Conservation (phyloP, 2,113 vertebrate species). For the Hirundichthys speculiger region DNA sequence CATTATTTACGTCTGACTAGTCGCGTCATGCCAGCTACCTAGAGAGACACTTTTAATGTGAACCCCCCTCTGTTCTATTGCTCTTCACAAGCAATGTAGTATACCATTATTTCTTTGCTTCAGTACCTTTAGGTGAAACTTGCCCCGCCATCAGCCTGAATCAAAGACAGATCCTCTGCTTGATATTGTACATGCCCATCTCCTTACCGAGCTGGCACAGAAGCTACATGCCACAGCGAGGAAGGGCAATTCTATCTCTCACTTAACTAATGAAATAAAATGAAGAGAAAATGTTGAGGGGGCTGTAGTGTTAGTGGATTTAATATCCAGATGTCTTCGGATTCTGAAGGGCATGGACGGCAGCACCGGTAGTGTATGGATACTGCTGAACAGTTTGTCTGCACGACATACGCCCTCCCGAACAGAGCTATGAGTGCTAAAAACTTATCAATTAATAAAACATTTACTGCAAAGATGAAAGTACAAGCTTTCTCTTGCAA, state of each 20-base stretch:
- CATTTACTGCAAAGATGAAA: too few species aligned
- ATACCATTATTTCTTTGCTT: slow-evolving; percentile 97
- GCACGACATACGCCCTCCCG: slow-evolving; percentile 12
- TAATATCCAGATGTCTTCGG: too few species aligned
- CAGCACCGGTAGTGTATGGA: slow-evolving; percentile 24
- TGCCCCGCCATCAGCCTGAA: slow-evolving; percentile 90
- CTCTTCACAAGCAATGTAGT: slow-evolving; percentile 85
- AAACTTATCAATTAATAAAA: slow-evolving; percentile 16
- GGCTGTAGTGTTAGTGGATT: slow-evolving; percentile 44
- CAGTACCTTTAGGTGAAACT: slow-evolving; percentile 96
- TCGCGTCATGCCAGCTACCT: slow-evolving; percentile 98
- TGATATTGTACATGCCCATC: slow-evolving; percentile 87
- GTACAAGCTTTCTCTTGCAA: slow-evolving; percentile 38
- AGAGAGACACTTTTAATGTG: slow-evolving; percentile 92
- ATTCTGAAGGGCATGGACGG: slow-evolving; percentile 37
- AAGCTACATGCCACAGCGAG: slow-evolving; percentile 38
- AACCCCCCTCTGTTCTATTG: slow-evolving; percentile 84
- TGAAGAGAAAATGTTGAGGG: slow-evolving; percentile 6
- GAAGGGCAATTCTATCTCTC: slow-evolving; percentile 54
- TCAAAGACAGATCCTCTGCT: slow-evolving; percentile 87
- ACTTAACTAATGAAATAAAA: slow-evolving; percentile 68
- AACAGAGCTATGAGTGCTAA: background rate
- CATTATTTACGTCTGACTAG: slow-evolving; percentile 99
- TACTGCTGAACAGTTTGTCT: slow-evolving; percentile 30
- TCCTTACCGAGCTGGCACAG: slow-evolving; percentile 80